These are phyloP conservation scores for Dioctria linearis DNA, from an alignment of 2,888 invertebrate species.

Conservation along the genomic window DNA sequence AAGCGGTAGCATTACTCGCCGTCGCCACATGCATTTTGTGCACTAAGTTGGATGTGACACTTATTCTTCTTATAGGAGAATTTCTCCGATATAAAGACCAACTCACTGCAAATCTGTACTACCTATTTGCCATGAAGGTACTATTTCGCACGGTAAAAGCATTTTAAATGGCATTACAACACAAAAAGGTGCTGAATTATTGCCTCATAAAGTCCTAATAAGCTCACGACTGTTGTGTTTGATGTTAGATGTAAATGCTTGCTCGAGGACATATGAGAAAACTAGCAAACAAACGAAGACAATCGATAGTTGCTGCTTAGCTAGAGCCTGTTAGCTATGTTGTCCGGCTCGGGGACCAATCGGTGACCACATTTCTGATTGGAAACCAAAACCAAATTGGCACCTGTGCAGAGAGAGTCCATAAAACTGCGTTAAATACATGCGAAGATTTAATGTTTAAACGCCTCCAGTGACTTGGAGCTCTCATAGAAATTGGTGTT, in stretches of 20 bases:
- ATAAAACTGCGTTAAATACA: constrained; percentile 16
- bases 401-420: constrained; percentile 43
- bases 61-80: constrained; percentile 1
- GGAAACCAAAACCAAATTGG: constrained; percentile 40
- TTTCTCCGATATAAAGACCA: constrained; percentile 6
- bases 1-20: neutral
- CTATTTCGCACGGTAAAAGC: constrained; percentile 25
- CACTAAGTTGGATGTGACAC: neutral
- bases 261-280: constrained; percentile 2
- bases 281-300: neutral
- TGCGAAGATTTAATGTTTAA: constrained; percentile 18
- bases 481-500: constrained; percentile 13
- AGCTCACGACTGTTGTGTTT: constrained; percentile 47
- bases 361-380: constrained; percentile 29
- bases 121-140: neutral
- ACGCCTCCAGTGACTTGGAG: constrained; percentile 5
- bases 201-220: constrained; percentile 51
- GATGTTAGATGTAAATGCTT: neutral
- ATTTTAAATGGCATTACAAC: constrained; percentile 32
- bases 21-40: neutral
- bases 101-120: neutral
- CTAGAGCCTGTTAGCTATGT: neutral
- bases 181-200: constrained; percentile 47
- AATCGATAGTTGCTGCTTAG: constrained; percentile 11
- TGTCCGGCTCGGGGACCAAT: neutral